A percentile compares a stretch with the other conserved stretches of the same genome.
Conservation (phyloP, 2,888 invertebrate species). For the Merodon equestris region DNA sequence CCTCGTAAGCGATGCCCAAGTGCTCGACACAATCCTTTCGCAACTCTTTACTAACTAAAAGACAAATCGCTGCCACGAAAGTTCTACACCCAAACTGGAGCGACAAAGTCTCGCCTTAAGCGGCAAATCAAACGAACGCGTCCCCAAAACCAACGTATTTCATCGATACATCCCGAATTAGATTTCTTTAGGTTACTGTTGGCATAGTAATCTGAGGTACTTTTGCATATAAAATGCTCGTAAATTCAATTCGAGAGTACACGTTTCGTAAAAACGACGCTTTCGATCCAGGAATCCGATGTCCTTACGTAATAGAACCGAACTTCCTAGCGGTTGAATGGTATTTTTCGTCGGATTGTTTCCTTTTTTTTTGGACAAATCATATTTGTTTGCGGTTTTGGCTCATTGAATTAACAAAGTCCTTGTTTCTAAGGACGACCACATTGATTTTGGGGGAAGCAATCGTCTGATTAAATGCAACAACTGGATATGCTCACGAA, state of each 20-base stretch:
- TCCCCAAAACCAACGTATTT: conserved; percentile 22
- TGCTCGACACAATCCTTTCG: conserved; percentile 50
- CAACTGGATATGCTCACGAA: conserved; percentile 47
- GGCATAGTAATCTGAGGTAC: conserved; percentile 63
- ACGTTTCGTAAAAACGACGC: conserved; percentile 13
- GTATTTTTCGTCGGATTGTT: not conserved
- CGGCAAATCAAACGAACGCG: conserved; percentile 5
- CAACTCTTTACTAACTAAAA: conserved; percentile 49
- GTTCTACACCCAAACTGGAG: conserved; percentile 13
- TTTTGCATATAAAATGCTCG: conserved; percentile 27
- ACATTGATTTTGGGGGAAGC: conserved; percentile 73
- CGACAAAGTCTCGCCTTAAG: not conserved
- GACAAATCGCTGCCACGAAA: conserved; percentile 4
- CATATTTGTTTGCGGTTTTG: conserved; percentile 21
- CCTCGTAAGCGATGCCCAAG: conserved; percentile 21
- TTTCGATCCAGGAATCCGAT: too few relatives aligned
- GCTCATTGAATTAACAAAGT: conserved; percentile 78
- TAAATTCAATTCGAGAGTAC: conserved; percentile 16
- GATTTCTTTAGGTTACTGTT: conserved; percentile 57
- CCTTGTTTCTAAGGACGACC: conserved; percentile 76
- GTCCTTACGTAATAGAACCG: conserved; percentile 52
- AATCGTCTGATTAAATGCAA: conserved; percentile 56
- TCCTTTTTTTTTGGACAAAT: conserved; percentile 40
- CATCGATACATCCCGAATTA: conserved; percentile 60
- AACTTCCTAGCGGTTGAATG: conserved; percentile 10